These are phyloP conservation scores for Drosophila pegasa DNA, from an alignment of 2,888 invertebrate genomes.

Conservation along the genomic window DNA sequence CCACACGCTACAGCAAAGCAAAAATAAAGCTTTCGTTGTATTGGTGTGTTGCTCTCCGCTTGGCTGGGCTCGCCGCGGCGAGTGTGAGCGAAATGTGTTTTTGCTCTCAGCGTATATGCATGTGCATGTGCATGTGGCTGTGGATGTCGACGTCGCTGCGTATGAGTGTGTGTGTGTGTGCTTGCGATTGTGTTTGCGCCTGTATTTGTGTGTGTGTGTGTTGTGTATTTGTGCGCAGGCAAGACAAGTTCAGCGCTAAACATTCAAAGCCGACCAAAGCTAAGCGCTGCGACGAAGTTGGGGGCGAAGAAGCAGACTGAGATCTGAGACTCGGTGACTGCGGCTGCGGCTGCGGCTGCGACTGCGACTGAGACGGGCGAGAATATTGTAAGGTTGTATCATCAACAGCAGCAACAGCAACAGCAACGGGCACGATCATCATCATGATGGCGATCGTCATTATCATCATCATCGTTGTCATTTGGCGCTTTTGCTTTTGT, in stretches of 20 bases:
- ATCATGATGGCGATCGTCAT: constrained; percentile 18
- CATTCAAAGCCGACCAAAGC: constrained; percentile 76
- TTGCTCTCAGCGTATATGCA: constrained; percentile 26
- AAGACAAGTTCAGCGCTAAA: constrained; percentile 81
- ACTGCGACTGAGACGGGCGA: too few species aligned
- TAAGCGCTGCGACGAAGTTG: constrained; percentile 54
- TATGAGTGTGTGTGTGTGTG: constrained; percentile 26
- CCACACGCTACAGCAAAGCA: constrained; percentile 80
- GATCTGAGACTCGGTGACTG: constrained; percentile 39
- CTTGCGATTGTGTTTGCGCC: constrained; percentile 35
- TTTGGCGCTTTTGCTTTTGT: constrained; percentile 68
- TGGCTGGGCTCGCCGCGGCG: constrained; percentile 32
- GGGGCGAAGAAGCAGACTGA: constrained; percentile 44
- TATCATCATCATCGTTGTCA: constrained; percentile 31
- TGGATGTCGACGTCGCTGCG: constrained; percentile 28
- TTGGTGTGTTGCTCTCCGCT: constrained; percentile 52
- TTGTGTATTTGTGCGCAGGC: constrained; percentile 55
- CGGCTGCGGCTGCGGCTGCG: constrained; percentile 23
- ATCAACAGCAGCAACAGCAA: constrained; percentile 49
- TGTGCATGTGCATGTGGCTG: constrained; percentile 25
- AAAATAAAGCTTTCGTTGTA: constrained; percentile 76
- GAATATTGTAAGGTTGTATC: constrained; percentile 79
- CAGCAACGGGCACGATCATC: constrained; percentile 23
- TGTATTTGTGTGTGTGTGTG: constrained; percentile 39
- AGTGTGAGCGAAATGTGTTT: constrained; percentile 37